Evolutionary conservation across 2,888 invertebrate genomes (phyloP).

Genomic region (Clanis bilineata): DNA sequence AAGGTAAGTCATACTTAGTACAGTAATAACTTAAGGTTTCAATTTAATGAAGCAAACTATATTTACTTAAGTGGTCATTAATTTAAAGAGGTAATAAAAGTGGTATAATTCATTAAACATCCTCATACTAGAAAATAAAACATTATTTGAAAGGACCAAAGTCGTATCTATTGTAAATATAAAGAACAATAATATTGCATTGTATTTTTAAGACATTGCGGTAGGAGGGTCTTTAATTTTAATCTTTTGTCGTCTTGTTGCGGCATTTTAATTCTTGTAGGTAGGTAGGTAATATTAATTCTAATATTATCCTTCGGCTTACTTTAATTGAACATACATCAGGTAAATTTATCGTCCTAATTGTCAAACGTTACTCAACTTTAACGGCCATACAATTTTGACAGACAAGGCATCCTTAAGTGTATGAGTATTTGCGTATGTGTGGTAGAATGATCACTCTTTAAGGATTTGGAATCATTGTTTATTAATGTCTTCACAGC

Average conservation of each 20-base stretch:
- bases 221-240: not conserved
- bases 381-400: too few relatives aligned
- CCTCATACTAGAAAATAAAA: not conserved
- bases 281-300: too few relatives aligned
- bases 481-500: too few relatives aligned
- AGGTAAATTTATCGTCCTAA: too few relatives aligned
- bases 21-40: not conserved
- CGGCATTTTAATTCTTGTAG: too few relatives aligned
- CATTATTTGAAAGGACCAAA: constrained; percentile 15
- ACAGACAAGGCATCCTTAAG: too few relatives aligned
- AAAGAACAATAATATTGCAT: not conserved
- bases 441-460: too few relatives aligned
- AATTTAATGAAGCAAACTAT: not conserved
- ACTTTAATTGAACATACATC: too few relatives aligned
- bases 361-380: too few relatives aligned
- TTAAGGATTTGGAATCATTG: too few relatives aligned
- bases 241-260: not conserved
- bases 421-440: too few relatives aligned
- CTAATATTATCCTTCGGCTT: too few relatives aligned
- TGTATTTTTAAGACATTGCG: not conserved
- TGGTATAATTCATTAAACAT: not conserved
- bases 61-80: not conserved
- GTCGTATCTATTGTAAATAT: constrained; percentile 25
- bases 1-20: not conserved
- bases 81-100: not conserved